Evolutionary conservation across 2,888 invertebrate species (phyloP).

Genomic region (Argynnis bischoffii): DNA sequence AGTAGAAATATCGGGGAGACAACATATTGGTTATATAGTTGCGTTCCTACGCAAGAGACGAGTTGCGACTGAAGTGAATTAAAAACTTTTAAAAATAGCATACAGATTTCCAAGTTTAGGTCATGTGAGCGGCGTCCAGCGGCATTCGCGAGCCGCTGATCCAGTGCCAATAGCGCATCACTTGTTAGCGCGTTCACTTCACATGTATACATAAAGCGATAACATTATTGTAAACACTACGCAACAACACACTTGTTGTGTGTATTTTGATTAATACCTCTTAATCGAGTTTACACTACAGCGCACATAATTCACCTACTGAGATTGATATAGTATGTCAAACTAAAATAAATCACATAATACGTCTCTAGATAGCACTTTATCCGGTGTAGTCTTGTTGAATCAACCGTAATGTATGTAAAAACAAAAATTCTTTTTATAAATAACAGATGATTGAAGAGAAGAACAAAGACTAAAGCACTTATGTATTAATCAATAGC

Average conservation of each 20-base stretch:
- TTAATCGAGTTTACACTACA: constrained; percentile 52
- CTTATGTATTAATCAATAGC: not conserved
- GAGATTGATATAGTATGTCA: constrained; percentile 1
- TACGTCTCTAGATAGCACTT: constrained; percentile 2
- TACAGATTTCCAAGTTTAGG: constrained; percentile 58
- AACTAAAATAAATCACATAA: constrained; percentile 8
- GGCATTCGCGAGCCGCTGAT: constrained; percentile 61
- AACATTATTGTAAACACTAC: constrained; percentile 68
- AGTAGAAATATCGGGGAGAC: not conserved
- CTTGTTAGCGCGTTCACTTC: constrained; percentile 59
- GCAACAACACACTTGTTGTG: constrained; percentile 52
- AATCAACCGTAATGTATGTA: not conserved
- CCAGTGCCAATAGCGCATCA: constrained; percentile 68
- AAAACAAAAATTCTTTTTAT: not conserved
- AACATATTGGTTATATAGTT: constrained; percentile 16
- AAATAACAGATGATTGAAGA: not conserved
- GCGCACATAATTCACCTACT: not conserved
- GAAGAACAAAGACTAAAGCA: not conserved
- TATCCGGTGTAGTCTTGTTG: not conserved
- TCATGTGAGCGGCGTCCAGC: constrained; percentile 67
- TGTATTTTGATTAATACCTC: constrained; percentile 54
- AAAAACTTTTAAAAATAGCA: constrained; percentile 72
- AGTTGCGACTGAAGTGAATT: constrained; percentile 67
- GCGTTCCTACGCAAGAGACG: constrained; percentile 57
- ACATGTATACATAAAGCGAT: constrained; percentile 58